A percentile compares a stretch with the other conserved stretches of the same genome.
Evolutionary conservation across 1,140 invertebrate genomes (phyloP).

Genomic region (Apis laboriosa): DNA sequence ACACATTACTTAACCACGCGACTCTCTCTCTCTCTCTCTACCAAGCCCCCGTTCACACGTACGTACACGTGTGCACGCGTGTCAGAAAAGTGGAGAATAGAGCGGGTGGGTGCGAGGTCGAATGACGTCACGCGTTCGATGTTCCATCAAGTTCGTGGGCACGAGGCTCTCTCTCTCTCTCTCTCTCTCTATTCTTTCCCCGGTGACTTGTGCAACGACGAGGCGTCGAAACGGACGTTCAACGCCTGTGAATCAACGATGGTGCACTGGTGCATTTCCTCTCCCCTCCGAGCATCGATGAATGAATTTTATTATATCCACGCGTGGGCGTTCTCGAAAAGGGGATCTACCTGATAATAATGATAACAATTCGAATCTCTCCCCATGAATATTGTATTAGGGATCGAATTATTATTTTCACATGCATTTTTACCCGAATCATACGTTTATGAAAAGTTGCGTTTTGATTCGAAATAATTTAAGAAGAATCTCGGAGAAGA

Average conservation of each 20-base stretch:
- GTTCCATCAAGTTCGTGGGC: conserved; percentile 64
- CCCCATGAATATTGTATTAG: too few species aligned
- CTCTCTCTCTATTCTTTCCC: conserved; percentile 33
- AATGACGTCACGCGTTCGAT: conserved; percentile 62
- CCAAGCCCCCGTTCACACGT: too few species aligned
- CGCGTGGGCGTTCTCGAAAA: too few species aligned
- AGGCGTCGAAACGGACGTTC: conserved; percentile 15
- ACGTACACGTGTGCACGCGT: not conserved
- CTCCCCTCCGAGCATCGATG: not conserved
- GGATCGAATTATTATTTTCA: too few species aligned
- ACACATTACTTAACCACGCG: conserved; percentile 56
- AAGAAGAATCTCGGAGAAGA: too few species aligned
- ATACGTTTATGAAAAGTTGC: too few species aligned
- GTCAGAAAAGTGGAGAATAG: conserved; percentile 53
- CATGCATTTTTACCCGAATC: too few species aligned
- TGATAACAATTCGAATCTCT: too few species aligned
- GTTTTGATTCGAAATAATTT: too few species aligned
- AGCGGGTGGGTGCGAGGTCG: conserved; percentile 61
- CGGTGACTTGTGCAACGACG: conserved; percentile 34
- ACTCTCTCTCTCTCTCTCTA: not conserved
- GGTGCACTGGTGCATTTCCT: not conserved
- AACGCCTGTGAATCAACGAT: too few species aligned
- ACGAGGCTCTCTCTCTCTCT: conserved; percentile 29
- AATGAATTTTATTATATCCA: too few species aligned
- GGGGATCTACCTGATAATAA: too few species aligned